Base-by-base conservation (phyloP, 2,797 vertebrate species). In the Holocentrus rufus region DNA sequence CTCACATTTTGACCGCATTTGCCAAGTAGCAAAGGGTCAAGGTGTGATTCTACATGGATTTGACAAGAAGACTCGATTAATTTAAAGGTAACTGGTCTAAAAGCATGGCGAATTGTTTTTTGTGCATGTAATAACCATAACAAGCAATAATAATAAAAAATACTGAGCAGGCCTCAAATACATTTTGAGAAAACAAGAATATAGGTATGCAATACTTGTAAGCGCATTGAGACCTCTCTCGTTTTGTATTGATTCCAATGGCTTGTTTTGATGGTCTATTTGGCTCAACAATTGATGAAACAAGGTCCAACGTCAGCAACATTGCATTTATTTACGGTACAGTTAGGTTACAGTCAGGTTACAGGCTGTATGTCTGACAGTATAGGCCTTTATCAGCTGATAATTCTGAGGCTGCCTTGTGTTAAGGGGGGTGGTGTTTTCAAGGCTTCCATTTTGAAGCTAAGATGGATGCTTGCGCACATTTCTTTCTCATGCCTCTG, bases 391-490 rank as follows among this genome's bases (percentile, higher is more conserved):
- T 7, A 5, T 61, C 39, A 60, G 59, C 62, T 67, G 65, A 22
- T 63, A 66, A 25, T 60, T 70, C 46, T 77, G 65, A 53, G 76
- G 72, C 77, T 68, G 69, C 72, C 60, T 65, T 62, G 65, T 78
- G 76, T 75, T 57, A 34, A 9, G 18, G 64, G 57, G 55, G 64
- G 63, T 74, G 67, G 57, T 65, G 88, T 84, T 87, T 90, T 86
- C 86, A 87, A 80, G 87, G 89, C 91, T 93, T 93, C 92, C 93
- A 94, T 94, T 94, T 94, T 93, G 92, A 88, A 90, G 90, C 91
- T 92, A 94, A 93, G 86, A 94, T 94, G 93, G 93, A 93, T 90
- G 93, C 92, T 92, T 86, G 90, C 89, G 90, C 84, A 90, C 90
- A 91, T 85, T 91, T 91, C 77, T 82, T 85, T 65, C 76, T 73